Percentiles rank a stretch among this genome's conserved stretches.
Evolutionary conservation across 2,113 vertebrate species (phyloP).

Genomic region (Semnornis frantzii): DNA sequence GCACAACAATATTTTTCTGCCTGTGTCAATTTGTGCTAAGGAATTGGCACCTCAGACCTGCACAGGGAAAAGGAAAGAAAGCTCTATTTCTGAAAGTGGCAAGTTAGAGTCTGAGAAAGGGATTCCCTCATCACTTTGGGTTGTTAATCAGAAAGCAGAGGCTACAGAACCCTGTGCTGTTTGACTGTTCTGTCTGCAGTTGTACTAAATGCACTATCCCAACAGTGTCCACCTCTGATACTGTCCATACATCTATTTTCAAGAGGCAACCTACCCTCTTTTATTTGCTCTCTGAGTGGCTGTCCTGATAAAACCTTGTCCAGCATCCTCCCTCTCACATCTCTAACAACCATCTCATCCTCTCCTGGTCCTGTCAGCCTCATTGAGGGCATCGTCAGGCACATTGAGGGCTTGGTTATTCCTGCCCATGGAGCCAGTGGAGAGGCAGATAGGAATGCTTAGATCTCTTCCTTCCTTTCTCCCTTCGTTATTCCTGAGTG

Average conservation of each 20-base stretch:
- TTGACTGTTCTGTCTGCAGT: not conserved
- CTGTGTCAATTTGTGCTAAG: not conserved
- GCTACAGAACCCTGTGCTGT: not conserved
- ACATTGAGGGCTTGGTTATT: not conserved
- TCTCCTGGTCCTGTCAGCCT: not conserved
- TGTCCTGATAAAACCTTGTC: not conserved
- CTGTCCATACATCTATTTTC: not conserved
- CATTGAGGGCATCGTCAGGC: too few relatives aligned
- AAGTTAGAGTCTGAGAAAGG: not conserved
- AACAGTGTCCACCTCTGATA: not conserved
- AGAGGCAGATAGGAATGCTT: constrained; percentile 37
- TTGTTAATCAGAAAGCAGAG: not conserved
- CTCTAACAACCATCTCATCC: not conserved
- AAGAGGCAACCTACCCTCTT: not conserved
- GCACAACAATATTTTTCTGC: not conserved
- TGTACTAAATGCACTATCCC: not conserved
- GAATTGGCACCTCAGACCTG: not conserved
- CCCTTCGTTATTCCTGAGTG: not conserved
- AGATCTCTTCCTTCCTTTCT: constrained; percentile 39
- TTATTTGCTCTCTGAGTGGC: not conserved
- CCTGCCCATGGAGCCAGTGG: constrained; percentile 1
- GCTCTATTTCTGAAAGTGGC: not conserved
- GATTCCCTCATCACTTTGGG: not conserved
- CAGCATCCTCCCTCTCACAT: not conserved
- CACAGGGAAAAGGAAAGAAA: not conserved